Evolutionary conservation across 64 coral and sea anemone genomes (phyloP).

Genomic region (Montipora sp.): DNA sequence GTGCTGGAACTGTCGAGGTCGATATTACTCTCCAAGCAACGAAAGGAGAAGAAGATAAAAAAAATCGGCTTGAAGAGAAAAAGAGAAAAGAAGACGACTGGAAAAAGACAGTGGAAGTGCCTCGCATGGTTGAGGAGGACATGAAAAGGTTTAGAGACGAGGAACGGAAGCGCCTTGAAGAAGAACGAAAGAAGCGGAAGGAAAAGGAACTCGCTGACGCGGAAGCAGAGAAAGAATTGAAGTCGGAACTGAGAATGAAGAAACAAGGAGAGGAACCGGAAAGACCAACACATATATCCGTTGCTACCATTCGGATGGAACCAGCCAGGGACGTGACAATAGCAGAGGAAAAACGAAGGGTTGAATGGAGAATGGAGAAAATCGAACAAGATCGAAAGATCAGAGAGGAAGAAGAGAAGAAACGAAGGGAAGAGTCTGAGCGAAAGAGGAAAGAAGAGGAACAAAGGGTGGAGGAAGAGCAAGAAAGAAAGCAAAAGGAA

Average conservation of each 20-base stretch:
- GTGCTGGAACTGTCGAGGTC: neutral
- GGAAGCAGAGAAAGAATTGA: slow-evolving; percentile 18
- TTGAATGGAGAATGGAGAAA: slow-evolving; percentile 34
- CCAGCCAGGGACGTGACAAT: neutral
- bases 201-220: slow-evolving; percentile 16
- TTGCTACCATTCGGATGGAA: neutral
- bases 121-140: slow-evolving; percentile 40
- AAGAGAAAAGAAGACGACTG: slow-evolving; percentile 33
- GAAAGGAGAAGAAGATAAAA: neutral
- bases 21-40: neutral
- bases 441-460: slow-evolving; percentile 40
- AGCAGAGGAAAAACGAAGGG: slow-evolving; percentile 20
- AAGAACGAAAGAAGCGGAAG: slow-evolving; percentile 15
- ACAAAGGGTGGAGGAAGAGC: slow-evolving; percentile 18
- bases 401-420: slow-evolving; percentile 27
- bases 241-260: neutral
- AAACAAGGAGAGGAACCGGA: neutral
- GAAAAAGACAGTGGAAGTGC: slow-evolving; percentile 30
- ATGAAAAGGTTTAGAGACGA: slow-evolving; percentile 43
- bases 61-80: slow-evolving; percentile 26
- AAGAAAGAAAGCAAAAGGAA: slow-evolving; percentile 13
- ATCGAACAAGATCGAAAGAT: slow-evolving; percentile 23
- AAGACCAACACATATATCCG: neutral
- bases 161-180: slow-evolving; percentile 38
- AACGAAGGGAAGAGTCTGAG: slow-evolving; percentile 36